Conservation (phyloP, 2,113 vertebrate genomes). For the Grammomys surdaster region DNA sequence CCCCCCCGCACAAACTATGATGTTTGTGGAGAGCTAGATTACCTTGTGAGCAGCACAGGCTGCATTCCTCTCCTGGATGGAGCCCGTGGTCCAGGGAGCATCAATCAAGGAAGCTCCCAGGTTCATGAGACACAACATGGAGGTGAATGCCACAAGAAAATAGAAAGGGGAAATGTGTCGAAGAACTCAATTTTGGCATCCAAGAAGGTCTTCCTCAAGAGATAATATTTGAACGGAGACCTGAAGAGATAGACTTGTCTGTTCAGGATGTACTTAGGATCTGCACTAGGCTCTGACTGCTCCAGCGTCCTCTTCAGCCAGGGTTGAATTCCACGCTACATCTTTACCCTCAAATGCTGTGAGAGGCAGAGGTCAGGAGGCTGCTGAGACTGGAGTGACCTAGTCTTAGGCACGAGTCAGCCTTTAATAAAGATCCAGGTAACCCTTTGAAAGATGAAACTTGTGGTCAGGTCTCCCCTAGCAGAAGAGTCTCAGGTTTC, state of each 20-base stretch:
- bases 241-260: not conserved
- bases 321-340: conserved; percentile 37
- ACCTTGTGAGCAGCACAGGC: not conserved
- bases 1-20: not conserved
- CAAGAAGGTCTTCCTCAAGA: not conserved
- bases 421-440: conserved; percentile 86
- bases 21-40: not conserved
- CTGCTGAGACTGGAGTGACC: conserved; percentile 84
- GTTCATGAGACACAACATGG: not conserved
- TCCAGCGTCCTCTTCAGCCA: conserved; percentile 47
- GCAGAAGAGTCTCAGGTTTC: conserved; percentile 78
- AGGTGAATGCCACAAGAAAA: not conserved
- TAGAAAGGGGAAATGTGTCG: not conserved
- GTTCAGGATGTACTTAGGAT: not conserved
- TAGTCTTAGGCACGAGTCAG: conserved; percentile 80
- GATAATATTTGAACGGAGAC: not conserved
- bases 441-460: conserved; percentile 87
- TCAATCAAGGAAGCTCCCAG: not conserved
- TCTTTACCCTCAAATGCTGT: conserved; percentile 76
- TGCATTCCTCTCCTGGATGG: fast-evolving
- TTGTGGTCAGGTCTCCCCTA: conserved; percentile 75
- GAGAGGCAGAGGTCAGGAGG: conserved; percentile 85
- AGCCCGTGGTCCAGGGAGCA: fast-evolving
- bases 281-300: not conserved
- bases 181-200: not conserved